phyloP scores from a whole-genome alignment of 2,888 invertebrate genomes.

The Spisula subtruncata region DNA sequence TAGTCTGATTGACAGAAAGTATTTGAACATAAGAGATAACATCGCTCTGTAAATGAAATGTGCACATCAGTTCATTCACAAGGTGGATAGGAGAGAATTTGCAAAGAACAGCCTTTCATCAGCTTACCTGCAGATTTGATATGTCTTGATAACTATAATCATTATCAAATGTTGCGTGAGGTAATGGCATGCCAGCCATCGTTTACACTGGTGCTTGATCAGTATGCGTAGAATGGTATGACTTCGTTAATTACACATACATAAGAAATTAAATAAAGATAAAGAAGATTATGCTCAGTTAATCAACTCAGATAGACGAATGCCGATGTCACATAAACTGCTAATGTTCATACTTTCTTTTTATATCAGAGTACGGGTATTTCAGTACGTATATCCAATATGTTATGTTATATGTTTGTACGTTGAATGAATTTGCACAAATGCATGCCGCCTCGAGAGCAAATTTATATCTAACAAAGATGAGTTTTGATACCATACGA shows the following conservation, averaged over 20 bases:
- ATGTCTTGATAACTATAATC: not conserved
- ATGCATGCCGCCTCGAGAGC: too few species aligned
- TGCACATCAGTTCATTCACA: not conserved
- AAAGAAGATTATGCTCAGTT: not conserved
- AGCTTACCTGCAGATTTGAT: not conserved
- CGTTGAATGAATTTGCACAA: too few species aligned
- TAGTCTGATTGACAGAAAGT: not conserved
- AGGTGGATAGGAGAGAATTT: not conserved
- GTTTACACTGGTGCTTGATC: not conserved
- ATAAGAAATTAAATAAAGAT: not conserved
- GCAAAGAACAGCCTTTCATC: not conserved
- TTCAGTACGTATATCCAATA: not conserved
- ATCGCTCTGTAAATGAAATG: not conserved
- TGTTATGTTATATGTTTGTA: too few species aligned
- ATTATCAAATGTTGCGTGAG: not conserved
- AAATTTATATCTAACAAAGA: too few species aligned
- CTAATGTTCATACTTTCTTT: not conserved
- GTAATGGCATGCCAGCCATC: not conserved
- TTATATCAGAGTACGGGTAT: too few species aligned
- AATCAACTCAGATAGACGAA: not conserved
- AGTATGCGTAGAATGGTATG: not conserved
- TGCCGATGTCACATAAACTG: not conserved
- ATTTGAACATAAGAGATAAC: not conserved
- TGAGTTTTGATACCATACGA: too few species aligned
- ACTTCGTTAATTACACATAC: not conserved